Percentiles rank a stretch among this genome's conserved stretches.
Evolutionary conservation across 2,888 invertebrate species (phyloP).

Genomic region (Ichneumoninae sp.): DNA sequence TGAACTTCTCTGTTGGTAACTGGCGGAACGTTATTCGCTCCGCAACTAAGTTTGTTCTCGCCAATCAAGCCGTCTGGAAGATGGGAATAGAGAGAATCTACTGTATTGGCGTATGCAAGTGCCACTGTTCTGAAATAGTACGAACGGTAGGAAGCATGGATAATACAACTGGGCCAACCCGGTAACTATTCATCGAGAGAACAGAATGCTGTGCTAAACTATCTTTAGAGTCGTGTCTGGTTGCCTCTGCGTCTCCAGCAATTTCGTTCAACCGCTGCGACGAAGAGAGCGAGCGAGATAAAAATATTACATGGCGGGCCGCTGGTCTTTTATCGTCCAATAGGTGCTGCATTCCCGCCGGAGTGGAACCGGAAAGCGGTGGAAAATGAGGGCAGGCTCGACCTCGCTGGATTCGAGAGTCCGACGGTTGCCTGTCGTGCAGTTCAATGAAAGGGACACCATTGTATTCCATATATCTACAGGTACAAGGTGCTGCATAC

Average conservation of each 20-base stretch:
- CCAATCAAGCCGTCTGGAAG: not conserved
- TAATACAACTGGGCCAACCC: not conserved
- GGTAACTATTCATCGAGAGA: slow-evolving; percentile 10
- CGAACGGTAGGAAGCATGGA: not conserved
- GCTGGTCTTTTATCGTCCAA: slow-evolving; percentile 21
- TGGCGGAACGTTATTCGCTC: not conserved
- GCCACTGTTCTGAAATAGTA: not conserved
- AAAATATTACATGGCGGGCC: not conserved
- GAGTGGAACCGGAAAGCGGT: slow-evolving; percentile 10
- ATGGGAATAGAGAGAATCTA: not conserved
- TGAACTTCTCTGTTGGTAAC: not conserved
- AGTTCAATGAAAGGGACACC: not conserved
- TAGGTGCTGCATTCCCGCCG: not conserved
- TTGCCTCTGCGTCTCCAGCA: not conserved
- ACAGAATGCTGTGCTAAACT: slow-evolving; percentile 10
- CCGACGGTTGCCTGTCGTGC: slow-evolving; percentile 1
- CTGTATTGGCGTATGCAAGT: not conserved
- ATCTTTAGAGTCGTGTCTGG: not conserved
- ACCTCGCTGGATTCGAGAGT: not conserved
- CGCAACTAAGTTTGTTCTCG: not conserved
- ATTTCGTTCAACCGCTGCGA: not conserved
- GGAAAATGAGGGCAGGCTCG: slow-evolving; percentile 7
- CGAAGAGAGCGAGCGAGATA: slow-evolving; percentile 6
- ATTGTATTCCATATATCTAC: not conserved
- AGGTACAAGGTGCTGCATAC: not conserved